Base-by-base conservation (phyloP, 1,140 invertebrate species). In the Halyomorpha halys region DNA sequence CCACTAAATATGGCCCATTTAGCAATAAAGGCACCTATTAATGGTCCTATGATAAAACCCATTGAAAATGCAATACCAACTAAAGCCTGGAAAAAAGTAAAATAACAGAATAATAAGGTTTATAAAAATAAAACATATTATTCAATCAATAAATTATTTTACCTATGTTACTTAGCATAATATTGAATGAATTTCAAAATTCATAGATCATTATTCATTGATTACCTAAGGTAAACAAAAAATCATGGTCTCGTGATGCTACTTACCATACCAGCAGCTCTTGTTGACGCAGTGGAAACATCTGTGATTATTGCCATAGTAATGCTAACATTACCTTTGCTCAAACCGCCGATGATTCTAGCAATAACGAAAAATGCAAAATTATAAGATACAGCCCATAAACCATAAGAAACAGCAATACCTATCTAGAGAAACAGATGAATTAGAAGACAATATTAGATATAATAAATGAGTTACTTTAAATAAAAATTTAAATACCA, bases 1-100 rank as follows among this genome's bases (percentile, higher is more conserved):
- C 59, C 44, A 45, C 71, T 68, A 74, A 77, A 66, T 51, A 72
- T 72, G 1, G 86, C 84, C 75, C 81, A 85, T 68, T 82, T 80
- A 2, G 94, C 86, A 77, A 98, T 97, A 70, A 85, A 77, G 13
- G 94, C 97, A 19, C 96, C 96, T 71, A 98, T 92, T 71, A 94
- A 78, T 23, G 96, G 97, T 0, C 97, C 96, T 67, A 97, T 76
- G 67, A 98, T 91, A 76, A 99, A 99, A 16, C 94, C 96, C 63
- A 99, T 76, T 0, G 95, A 98, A 78, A 99, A 99, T 6, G 96
- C 94, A 71, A 97, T 86, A 16, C 97, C 97, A 65, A 99, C 88
- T 34, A 98, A 75, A 18, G 97, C 96, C 91, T 94, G 76, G 69
- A 83, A 82, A 73, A 68, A n/a, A n/a, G n/a, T n/a, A n/a, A n/a